Evolutionary conservation across 2,113 vertebrate species (phyloP), one percentile per base, ranked within the genome.

Genomic region (Heterocephalus glaber): DNA sequence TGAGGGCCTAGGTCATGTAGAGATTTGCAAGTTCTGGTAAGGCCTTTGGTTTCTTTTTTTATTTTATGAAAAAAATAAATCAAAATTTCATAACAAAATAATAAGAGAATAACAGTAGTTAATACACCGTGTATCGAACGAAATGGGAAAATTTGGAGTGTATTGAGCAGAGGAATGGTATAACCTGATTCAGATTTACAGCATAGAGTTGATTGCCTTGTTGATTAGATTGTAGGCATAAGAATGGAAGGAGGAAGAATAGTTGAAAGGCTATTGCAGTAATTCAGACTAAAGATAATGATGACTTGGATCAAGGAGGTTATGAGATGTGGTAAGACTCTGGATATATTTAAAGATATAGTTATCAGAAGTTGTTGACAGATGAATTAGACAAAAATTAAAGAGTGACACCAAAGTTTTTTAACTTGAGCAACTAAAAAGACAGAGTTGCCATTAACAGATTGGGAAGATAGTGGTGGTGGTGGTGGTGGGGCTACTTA

Each of bases 131-230:
- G 63, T 17, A 80, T 28, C 54, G n/a, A 92, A 68, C 20, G 26
- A 92, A 41, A 68, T 86, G 65, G 13, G 47, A 58, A 90, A 90
- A 61, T 20, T 63, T 86, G 58, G 41, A 61, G 14, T 41, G 26
- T 63, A 90, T 94, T 86, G 17, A 82, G 41, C 12, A 49, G 33
- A 65, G 65, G 58, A 77, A 16, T 83, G 38, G 79, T 66, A 81
- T 70, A 66, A 72, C 68, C 85, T 96, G 16, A 82, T 58, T 94
- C 24, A 44, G 54, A 33, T 87, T 93, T 95, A 72, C 9, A 82
- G 22, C 24, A 72, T 61, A 33, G 83, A 24, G 38, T 63, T 70
- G 79, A 8, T 10, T 60, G 20, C 28, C 58, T 5, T 77, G 3
- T 54, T 22, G 77, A 44, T 19, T n/a, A 86, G 66, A 49, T 81